Conservation (phyloP, 2,113 vertebrate genomes). For the Oreotrochilus melanogaster region DNA sequence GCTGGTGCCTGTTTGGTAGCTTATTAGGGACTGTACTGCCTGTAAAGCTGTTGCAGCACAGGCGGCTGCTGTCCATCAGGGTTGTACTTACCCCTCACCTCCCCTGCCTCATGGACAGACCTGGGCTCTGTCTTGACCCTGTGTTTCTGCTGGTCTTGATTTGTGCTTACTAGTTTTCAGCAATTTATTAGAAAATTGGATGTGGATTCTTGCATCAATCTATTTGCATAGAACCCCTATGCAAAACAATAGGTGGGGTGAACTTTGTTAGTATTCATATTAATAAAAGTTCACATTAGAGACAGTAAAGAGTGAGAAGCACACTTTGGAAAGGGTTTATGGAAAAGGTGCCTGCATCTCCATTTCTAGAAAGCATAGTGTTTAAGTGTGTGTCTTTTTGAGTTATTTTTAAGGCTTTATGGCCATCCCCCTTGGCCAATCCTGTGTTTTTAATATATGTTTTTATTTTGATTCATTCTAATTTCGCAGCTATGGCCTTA, state of each 20-base stretch:
- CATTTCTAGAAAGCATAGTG: background rate
- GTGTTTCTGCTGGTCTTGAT: background rate
- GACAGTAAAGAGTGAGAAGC: background rate
- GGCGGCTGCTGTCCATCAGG: background rate
- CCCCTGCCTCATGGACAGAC: fast-evolving
- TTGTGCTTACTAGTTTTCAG: background rate
- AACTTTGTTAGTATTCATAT: background rate
- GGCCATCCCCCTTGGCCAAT: background rate
- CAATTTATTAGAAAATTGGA: background rate
- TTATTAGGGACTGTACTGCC: background rate
- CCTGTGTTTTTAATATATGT: conserved; percentile 10
- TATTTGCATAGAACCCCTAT: background rate
- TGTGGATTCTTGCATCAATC: background rate
- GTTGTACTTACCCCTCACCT: background rate
- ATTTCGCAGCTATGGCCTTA: conserved; percentile 23
- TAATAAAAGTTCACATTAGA: background rate
- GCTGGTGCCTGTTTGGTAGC: background rate
- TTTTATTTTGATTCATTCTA: conserved; percentile 44
- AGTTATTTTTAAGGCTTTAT: background rate
- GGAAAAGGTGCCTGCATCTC: background rate
- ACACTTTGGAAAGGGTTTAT: background rate
- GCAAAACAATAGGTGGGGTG: background rate
- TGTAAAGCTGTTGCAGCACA: background rate
- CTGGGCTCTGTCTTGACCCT: background rate
- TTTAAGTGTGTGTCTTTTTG: conserved; percentile 4